Base-by-base conservation (phyloP, 2,888 invertebrate species). In the Ophioninae sp. region DNA sequence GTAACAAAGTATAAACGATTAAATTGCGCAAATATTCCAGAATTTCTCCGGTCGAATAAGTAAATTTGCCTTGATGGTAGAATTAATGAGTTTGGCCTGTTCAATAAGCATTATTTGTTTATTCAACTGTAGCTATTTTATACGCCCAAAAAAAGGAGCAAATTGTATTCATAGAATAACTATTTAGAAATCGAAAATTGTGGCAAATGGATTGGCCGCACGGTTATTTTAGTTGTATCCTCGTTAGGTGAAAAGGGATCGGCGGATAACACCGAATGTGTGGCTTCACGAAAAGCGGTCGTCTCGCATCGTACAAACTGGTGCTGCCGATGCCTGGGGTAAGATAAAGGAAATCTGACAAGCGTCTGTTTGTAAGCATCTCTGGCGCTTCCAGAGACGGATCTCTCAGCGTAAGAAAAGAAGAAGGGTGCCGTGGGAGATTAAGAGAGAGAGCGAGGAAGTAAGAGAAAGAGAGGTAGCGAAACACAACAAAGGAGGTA, bases 281-380 rank as follows among this genome's bases (percentile, higher is more conserved):
- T 77, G 79, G 80, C 81, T 85, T 82, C 78, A 57, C 30, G 78
- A 82, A 78, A 83, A 86, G 82, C 86, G 85, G 85, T 86, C 82
- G 81, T 84, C 73, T 84, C 69, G 56, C 56, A 59, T 30, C 20
- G 70, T 65, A 65, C 21, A 57, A 56, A 75, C 82, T 67, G 85
- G 81, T 82, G 83, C 86, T 79, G 89, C 91, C 90, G 91, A 91
- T 92, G 90, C 89, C 89, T 86, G 86, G 86, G 84, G 86, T 88
- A 88, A 92, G 92, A 92, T 92, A 92, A 92, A 92, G 89, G 90
- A 91, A 91, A 92, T 91, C 92, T 91, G 91, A 92, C 92, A 91
- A 91, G 89, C 90, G 91, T 86, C 90, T 91, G 91, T 91, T 92
- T 91, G 91, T 89, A 90, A 91, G 91, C 90, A 90, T 88, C 87